Evolutionary conservation across 2,888 invertebrate genomes (phyloP).

Genomic region (Carcina quercana): DNA sequence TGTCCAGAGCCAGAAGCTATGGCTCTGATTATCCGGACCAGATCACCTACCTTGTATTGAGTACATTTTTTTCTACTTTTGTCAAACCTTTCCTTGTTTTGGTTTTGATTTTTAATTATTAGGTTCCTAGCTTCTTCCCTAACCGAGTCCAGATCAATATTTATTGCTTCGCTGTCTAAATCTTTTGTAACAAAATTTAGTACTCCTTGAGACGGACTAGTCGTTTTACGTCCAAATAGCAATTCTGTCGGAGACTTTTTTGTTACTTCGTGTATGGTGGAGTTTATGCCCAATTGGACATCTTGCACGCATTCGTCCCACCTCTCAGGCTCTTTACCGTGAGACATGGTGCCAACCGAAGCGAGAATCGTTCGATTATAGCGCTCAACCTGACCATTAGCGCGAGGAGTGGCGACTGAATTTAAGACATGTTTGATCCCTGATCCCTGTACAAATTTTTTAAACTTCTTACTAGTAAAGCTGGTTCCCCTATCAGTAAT

Average conservation of each 20-base stretch:
- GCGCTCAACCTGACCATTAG: conserved; percentile 10
- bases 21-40: conserved; percentile 1
- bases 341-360: conserved; percentile 5
- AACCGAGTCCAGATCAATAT: too few relatives aligned
- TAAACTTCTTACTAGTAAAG: conserved; percentile 4
- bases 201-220: conserved; percentile 6
- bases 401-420: conserved; percentile 13
- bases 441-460: neutral
- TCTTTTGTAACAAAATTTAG: too few relatives aligned
- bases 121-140: conserved; percentile 5
- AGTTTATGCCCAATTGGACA: conserved; percentile 14
- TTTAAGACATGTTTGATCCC: conserved; percentile 12
- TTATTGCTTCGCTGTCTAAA: too few relatives aligned
- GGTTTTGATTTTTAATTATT: conserved; percentile 8
- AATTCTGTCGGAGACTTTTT: conserved; percentile 11
- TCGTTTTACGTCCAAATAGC: conserved; percentile 8
- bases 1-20: neutral
- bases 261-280: conserved; percentile 4
- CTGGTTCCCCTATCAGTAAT: conserved; percentile 5
- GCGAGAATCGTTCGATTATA: conserved; percentile 7
- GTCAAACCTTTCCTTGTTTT: conserved; percentile 4
- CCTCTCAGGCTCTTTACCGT: conserved; percentile 1
- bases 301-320: conserved; percentile 12
- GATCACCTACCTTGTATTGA: conserved; percentile 1
- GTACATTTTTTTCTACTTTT: neutral